These are phyloP conservation scores for Unio delphinus DNA, from an alignment of 2,888 invertebrate genomes.

Conservation along the genomic window DNA sequence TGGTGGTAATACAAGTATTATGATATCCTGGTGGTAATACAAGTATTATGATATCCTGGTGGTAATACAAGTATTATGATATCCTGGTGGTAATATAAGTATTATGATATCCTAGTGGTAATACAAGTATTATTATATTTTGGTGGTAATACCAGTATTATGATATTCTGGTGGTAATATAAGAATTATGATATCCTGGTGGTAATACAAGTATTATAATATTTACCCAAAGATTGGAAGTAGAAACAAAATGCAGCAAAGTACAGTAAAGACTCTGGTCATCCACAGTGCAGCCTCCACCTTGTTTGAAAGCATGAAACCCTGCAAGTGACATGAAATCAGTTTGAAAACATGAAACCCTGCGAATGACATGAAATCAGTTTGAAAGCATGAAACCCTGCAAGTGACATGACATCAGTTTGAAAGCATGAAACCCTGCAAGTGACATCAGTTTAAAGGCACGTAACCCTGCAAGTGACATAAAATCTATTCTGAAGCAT, in stretches of 20 bases:
- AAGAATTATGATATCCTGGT: too few species aligned
- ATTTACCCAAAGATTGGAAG: slow-evolving; percentile 91
- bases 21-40: too few species aligned
- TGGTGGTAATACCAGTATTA: too few species aligned
- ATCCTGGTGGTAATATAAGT: too few species aligned
- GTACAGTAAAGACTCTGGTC: slow-evolving; percentile 86
- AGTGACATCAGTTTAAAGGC: not conserved
- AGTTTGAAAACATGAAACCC: slow-evolving; percentile 70
- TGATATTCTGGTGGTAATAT: too few species aligned
- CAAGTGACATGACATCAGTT: slow-evolving; percentile 23
- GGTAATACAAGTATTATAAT: not conserved
- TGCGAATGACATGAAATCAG: slow-evolving; percentile 42
- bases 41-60: too few species aligned
- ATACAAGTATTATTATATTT: too few species aligned
- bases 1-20: too few species aligned
- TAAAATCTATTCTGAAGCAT: too few species aligned
- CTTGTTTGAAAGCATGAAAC: slow-evolving; percentile 82
- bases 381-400: slow-evolving; percentile 71
- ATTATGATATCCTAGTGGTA: too few species aligned
- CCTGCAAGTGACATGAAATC: slow-evolving; percentile 54
- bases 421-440: slow-evolving; percentile 71
- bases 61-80: too few species aligned
- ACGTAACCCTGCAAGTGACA: too few species aligned
- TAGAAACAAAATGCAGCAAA: slow-evolving; percentile 88
- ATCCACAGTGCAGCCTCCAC: slow-evolving; percentile 90